phyloP scores from a whole-genome alignment of 53 echinoderm and acorn worm genomes.

The Patiria pectinifera region DNA sequence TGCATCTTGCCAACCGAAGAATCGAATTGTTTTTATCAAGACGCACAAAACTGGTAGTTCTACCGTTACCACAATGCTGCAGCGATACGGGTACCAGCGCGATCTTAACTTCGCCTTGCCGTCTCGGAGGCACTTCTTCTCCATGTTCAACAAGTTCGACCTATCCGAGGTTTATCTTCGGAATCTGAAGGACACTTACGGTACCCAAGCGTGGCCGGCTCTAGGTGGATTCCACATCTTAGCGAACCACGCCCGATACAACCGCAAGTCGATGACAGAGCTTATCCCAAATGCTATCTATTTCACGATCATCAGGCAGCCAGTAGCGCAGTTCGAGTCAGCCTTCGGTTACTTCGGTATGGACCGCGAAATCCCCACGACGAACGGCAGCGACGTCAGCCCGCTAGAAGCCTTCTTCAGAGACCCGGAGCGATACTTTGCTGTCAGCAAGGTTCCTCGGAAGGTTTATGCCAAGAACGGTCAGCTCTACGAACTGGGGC shows the following conservation, averaged over 20 bases:
- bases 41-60: slow-evolving; percentile 84
- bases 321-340: slow-evolving; percentile 78
- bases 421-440: slow-evolving; percentile 56
- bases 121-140: background rate
- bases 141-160: background rate
- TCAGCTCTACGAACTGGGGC: slow-evolving; percentile 73
- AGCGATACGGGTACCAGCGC: slow-evolving; percentile 73
- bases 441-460: background rate
- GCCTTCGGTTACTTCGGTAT: slow-evolving; percentile 74
- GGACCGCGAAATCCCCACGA: background rate
- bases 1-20: background rate
- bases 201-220: background rate
- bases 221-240: slow-evolving; percentile 67
- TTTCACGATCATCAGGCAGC: slow-evolving; percentile 79
- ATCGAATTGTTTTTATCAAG: slow-evolving; percentile 69
- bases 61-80: slow-evolving; percentile 72
- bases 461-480: slow-evolving; percentile 67
- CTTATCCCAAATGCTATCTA: slow-evolving; percentile 68
- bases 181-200: background rate
- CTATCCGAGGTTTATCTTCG: background rate
- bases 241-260: slow-evolving; percentile 71
- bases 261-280: slow-evolving; percentile 62
- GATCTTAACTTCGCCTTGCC: slow-evolving; percentile 67
- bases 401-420: slow-evolving; percentile 64
- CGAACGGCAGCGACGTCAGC: background rate